Conservation (phyloP, 1,140 invertebrate species). For the Telenomus remus region DNA sequence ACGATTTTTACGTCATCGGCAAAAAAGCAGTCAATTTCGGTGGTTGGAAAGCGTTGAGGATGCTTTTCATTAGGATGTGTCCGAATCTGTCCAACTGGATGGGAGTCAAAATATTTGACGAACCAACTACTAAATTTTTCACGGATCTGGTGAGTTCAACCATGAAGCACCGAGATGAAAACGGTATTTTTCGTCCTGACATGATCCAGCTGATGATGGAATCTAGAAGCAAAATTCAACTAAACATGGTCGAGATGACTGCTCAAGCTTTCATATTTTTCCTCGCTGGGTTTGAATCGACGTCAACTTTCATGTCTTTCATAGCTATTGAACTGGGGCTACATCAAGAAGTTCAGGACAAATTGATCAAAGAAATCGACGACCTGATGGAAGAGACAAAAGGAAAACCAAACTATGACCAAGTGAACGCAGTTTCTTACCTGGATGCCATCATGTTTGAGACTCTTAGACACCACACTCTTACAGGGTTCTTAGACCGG, state of each 20-base stretch:
- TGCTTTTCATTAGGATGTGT: constrained; percentile 18
- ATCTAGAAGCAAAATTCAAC: constrained; percentile 42
- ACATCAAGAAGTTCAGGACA: constrained; percentile 78
- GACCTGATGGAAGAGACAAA: constrained; percentile 6
- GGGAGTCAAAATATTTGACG: neutral
- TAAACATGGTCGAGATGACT: neutral
- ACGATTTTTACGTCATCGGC: neutral
- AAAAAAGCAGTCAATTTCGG: constrained; percentile 1
- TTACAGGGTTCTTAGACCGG: neutral
- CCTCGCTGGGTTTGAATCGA: neutral
- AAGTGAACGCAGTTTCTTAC: constrained; percentile 16
- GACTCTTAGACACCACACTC: constrained; percentile 1
- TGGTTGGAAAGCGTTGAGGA: constrained; percentile 63
- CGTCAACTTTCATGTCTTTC: constrained; percentile 74
- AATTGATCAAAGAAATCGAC: constrained; percentile 33
- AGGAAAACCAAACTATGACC: constrained; percentile 19
- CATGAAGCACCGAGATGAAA: constrained; percentile 70
- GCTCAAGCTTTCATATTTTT: neutral
- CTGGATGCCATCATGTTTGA: constrained; percentile 9
- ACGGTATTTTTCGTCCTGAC: constrained; percentile 72
- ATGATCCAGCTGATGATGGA: constrained; percentile 76
- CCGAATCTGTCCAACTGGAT: constrained; percentile 4
- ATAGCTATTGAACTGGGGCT: constrained; percentile 75
- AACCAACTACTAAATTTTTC: neutral
- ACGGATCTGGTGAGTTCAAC: constrained; percentile 66